Conservation (phyloP, 1,140 invertebrate genomes). For the Lithobius niger region DNA sequence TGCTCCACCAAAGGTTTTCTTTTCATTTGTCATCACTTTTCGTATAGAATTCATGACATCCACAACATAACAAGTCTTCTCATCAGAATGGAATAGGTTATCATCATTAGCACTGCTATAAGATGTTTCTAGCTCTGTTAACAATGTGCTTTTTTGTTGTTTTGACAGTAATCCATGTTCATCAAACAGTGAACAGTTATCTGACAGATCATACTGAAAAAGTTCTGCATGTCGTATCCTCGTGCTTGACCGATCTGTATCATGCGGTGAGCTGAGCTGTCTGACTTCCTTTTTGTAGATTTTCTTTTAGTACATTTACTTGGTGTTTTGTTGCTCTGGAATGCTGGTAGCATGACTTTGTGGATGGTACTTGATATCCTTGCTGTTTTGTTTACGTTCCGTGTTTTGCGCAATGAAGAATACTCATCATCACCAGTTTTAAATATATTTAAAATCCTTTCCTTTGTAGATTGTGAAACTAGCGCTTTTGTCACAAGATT, state of each 20-base stretch:
- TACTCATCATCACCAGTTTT: not conserved
- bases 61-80: not conserved
- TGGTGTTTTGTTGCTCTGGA: not conserved
- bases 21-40: not conserved
- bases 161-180: not conserved
- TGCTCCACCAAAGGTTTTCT: no score
- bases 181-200: no score
- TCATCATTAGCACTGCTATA: not conserved
- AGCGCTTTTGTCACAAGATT: no score
- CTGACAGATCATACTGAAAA: not conserved
- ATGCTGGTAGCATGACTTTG: not conserved
- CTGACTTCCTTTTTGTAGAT: not conserved
- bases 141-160: not conserved
- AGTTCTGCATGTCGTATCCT: not conserved
- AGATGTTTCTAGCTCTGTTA: constrained; percentile 7
- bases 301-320: not conserved
- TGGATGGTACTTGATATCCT: not conserved
- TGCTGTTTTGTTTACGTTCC: not conserved
- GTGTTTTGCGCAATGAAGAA: not conserved
- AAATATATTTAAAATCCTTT: not conserved
- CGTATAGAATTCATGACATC: not conserved
- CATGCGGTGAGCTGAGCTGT: not conserved
- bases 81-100: not conserved
- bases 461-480: no score
- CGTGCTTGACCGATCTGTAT: not conserved